Base-by-base conservation (phyloP, 1,140 invertebrate species). In the Scaptomyza graminum region DNA sequence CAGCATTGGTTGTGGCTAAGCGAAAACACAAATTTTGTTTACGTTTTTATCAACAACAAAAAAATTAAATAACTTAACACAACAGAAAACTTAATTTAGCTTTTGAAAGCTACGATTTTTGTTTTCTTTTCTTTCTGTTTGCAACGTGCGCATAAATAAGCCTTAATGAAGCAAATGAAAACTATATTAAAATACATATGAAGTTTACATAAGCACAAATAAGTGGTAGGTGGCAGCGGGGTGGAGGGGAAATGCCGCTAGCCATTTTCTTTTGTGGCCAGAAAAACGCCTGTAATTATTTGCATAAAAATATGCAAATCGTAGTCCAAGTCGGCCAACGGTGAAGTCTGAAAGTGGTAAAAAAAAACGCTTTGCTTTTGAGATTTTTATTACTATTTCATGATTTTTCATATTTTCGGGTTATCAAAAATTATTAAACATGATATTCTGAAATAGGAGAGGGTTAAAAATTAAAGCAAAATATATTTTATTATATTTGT, bases 281-380 rank as follows among this genome's bases (percentile, higher is more conserved):
- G 4, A 41, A 41, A 6, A 49, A 61, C 49, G 56, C 52, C 74
- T 63, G 77, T 87, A 87, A 87, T 84, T 85, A 84, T 85, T 84
- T 84, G 74, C 74, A 61, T 71, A 64, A 73, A 60, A 67, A 83
- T 77, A 84, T 84, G 81, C 63, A 84, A 87, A 81, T 81, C 77
- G 74, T 43, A 57, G 15, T 9, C 12, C 43, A 68, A 52, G 46
- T 55, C 52, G 47, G 72, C 67, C 43, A 50, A 71, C 28, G 57
- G 61, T 73, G 54, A 73, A 67, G 41, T 61, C 47, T 46, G 64
- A 81, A 65, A 60, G 51, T n/a, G n/a, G n/a, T 56, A 63, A 68
- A 80, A 43, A 31, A 31, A 31, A 67, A 67, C 52, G 43, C 43
- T 56, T 61, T 60, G 22, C 59, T 55, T 55, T 55, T 28, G 11